Base-by-base conservation (phyloP, 2,888 invertebrate species). In the Dryadula phaetusa region DNA sequence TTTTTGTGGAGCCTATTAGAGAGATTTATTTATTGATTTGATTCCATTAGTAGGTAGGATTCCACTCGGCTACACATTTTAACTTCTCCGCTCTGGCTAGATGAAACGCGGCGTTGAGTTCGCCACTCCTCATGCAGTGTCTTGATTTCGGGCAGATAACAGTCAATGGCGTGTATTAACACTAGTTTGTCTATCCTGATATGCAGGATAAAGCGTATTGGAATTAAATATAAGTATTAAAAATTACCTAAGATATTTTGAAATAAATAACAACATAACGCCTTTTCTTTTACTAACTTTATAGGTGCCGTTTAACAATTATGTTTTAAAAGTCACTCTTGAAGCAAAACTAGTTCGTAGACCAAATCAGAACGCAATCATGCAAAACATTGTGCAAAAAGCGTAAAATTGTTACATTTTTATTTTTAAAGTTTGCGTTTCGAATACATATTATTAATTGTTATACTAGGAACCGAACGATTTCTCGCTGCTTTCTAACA, bases 371-470 rank as follows among this genome's bases (percentile, higher is more conserved):
- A 22, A 22, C 54, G 66, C 69, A 62, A 67, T 67, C 66, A 64
- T 64, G 69, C 67, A 67, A 61, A 66, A 64, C 66, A 60, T 67
- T 46, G 53, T 64, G 66, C 64, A 70, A 70, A 67, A 67, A 70
- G 69, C 64, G 64, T 70, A 60, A 70, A 66, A 67, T 70, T 47
- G 64, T 63, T 32, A 63, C 44, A 61, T 64, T 70, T 64, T 64
- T 49, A 42, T 62, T 67, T 61, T 70, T 49, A 61, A 52, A 64
- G 58, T n/a, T 60, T 61, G 40, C 53, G 49, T 61, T 46, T 60
- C 18, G n/a, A 66, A 56, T 56, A 32, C 56, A 54, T 52, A 56
- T 56, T 40, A 40, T 40, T 56, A 25, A 16, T 22, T 25, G 25
- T 37, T 40, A 40, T 56, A 22, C 49, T 3, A 53, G 52, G 42